Percentiles rank a stretch among this genome's conserved stretches.
phyloP scores from a whole-genome alignment of 2,797 vertebrate genomes.

The Brotula barbata region DNA sequence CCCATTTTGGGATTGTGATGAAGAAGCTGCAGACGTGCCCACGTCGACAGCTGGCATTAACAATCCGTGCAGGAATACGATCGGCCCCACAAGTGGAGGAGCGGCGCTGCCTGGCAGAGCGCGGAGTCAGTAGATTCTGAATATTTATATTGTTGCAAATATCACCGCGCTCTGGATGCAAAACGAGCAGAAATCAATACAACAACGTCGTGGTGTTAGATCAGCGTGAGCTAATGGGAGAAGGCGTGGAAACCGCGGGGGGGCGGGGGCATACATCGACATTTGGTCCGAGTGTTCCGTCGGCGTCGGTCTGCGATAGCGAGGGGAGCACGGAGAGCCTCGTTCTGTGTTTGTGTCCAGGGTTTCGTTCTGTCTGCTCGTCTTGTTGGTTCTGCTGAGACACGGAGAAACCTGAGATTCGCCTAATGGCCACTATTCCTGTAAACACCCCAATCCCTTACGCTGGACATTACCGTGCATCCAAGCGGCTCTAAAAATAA shows the following conservation, averaged over 20 bases:
- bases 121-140: conserved; percentile 45
- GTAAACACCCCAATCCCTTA: not conserved
- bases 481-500: conserved; percentile 2
- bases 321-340: not conserved
- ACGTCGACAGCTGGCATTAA: conserved; percentile 14
- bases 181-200: conserved; percentile 42
- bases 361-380: no score
- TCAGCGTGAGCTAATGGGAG: conserved; percentile 20
- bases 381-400: no score
- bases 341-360: not conserved
- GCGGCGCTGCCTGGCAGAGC: conserved; percentile 6
- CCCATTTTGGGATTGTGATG: not conserved
- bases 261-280: no score
- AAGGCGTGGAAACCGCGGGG: conserved; percentile 9
- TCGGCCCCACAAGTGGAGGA: conserved; percentile 38
- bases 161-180: conserved; percentile 40
- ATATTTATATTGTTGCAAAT: conserved; percentile 46
- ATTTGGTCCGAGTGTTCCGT: no score
- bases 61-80: conserved; percentile 13
- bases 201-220: conserved; percentile 20
- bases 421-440: not conserved
- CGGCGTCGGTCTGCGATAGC: not conserved
- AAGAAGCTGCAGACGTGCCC: conserved; percentile 12
- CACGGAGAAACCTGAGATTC: not conserved
- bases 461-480: conserved; percentile 5